Percentiles rank a stretch among this genome's conserved stretches.
Conservation (phyloP, 2,888 invertebrate genomes). For the Mantis religiosa region DNA sequence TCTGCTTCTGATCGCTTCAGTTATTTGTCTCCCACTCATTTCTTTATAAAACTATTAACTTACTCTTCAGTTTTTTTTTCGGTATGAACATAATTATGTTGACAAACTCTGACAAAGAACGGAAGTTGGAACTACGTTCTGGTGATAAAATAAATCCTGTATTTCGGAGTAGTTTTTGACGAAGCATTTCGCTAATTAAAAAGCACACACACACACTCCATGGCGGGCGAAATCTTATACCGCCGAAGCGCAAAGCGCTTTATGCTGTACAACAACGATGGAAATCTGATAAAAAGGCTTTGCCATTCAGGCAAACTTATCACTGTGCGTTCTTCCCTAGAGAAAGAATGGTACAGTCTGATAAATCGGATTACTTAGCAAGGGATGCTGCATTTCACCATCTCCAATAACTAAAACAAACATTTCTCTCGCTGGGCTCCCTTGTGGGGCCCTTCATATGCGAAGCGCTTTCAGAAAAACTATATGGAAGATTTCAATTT, state of each 20-base stretch:
- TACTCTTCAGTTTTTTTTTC: no score
- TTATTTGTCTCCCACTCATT: no score
- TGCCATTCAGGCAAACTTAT: neutral
- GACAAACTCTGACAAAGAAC: no score
- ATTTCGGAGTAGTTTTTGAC: neutral
- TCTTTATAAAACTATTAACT: no score
- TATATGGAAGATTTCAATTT: neutral
- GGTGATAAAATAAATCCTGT: neutral
- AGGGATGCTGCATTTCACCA: neutral
- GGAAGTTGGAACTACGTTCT: no score
- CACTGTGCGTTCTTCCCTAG: neutral
- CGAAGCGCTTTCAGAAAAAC: neutral
- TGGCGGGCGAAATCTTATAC: neutral
- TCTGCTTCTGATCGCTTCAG: no score
- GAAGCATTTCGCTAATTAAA: neutral
- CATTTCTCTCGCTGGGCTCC: neutral
- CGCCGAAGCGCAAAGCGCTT: neutral
- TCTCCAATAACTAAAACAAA: neutral
- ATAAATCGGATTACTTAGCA: neutral
- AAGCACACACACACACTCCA: neutral
- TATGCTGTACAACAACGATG: neutral
- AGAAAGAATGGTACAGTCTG: neutral
- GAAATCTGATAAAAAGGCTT: neutral
- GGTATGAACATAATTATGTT: no score
- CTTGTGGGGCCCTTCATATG: neutral